Evolutionary conservation across 2,113 vertebrate genomes (phyloP).

Genomic region (Forbesichthys agassizii): DNA sequence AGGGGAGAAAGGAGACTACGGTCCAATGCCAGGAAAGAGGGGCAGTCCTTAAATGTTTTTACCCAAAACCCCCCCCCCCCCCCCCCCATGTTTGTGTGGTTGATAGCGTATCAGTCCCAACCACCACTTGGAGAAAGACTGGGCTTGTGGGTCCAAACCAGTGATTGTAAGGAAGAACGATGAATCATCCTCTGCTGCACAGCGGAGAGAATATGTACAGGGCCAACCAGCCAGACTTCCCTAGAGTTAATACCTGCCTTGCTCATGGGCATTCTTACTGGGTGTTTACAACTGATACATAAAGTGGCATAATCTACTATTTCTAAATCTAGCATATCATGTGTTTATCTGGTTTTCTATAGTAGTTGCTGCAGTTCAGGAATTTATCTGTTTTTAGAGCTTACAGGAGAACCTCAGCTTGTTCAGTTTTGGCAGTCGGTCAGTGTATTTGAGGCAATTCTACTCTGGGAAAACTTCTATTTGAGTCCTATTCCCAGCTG

Average conservation of each 20-base stretch:
- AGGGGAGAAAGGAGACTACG: constrained; percentile 33
- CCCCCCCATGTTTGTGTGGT: not conserved
- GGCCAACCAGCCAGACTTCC: no score
- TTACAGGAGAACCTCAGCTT: constrained; percentile 1
- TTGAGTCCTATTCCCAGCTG: no score
- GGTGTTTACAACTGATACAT: no score
- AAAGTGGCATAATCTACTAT: no score
- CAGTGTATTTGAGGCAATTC: constrained; percentile 16
- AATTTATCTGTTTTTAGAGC: constrained; percentile 32
- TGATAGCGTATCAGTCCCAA: not conserved
- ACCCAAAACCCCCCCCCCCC: constrained; percentile 7
- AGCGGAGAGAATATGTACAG: no score
- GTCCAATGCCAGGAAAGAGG: constrained; percentile 30
- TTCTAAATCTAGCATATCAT: not conserved
- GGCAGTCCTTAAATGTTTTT: constrained; percentile 1
- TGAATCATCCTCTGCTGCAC: no score
- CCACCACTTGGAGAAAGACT: no score
- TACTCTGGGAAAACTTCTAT: not conserved
- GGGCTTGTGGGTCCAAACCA: no score
- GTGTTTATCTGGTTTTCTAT: not conserved
- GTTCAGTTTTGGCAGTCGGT: not conserved
- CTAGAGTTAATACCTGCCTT: no score
- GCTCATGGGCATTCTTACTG: no score
- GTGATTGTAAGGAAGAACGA: no score
- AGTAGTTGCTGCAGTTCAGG: not conserved